A percentile compares a stretch with the other conserved stretches of the same genome.
Conservation (phyloP, 2,888 invertebrate species). For the Platynereis dumerilii region DNA sequence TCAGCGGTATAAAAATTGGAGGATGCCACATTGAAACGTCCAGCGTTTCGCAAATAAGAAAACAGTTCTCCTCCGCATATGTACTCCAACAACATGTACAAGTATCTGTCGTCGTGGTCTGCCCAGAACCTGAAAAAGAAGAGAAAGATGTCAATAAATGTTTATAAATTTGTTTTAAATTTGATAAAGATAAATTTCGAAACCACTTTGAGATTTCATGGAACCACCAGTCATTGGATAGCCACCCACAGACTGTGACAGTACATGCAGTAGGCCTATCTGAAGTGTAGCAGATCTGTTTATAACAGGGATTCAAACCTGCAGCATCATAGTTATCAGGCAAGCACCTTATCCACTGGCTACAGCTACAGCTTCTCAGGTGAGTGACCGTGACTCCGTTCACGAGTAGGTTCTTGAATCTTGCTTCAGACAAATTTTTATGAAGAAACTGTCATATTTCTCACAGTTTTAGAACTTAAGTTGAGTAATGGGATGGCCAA, state of each 20-base stretch:
- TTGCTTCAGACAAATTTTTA: too few species aligned
- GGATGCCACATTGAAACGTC: conserved; percentile 78
- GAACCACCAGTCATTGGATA: background rate
- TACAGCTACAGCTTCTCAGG: too few species aligned
- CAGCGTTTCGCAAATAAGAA: conserved; percentile 90
- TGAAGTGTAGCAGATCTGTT: too few species aligned
- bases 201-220: background rate
- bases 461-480: too few species aligned
- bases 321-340: too few species aligned
- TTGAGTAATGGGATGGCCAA: too few species aligned
- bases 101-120: conserved; percentile 85
- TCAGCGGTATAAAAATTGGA: conserved; percentile 93
- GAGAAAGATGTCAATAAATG: background rate
- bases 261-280: too few species aligned
- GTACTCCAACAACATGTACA: conserved; percentile 97
- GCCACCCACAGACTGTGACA: background rate
- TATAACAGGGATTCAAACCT: too few species aligned
- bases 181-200: background rate
- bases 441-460: too few species aligned
- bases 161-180: background rate
- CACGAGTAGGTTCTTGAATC: too few species aligned
- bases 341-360: too few species aligned
- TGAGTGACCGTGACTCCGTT: too few species aligned
- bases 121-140: conserved; percentile 79
- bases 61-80: conserved; percentile 95